phyloP scores from a whole-genome alignment of 2,113 vertebrate species.

The Podilymbus podiceps region DNA sequence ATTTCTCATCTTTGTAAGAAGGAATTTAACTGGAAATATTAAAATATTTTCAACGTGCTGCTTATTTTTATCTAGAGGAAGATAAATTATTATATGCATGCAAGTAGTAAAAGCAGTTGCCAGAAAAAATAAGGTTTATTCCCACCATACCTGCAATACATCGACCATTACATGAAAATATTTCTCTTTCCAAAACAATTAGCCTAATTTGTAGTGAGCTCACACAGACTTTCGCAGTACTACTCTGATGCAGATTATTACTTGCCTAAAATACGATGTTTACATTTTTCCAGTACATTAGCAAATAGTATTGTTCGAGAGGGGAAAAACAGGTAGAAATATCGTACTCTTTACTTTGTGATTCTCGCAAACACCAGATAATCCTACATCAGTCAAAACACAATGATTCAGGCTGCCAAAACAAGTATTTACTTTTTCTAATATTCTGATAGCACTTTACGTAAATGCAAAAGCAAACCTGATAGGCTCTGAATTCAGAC shows the following conservation, averaged over 20 bases:
- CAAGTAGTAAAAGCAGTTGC: not conserved
- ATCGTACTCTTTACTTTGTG: not conserved
- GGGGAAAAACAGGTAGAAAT: not conserved
- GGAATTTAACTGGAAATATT: conserved; percentile 30
- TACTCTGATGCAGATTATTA: not conserved
- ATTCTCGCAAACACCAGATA: not conserved
- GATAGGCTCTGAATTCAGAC: not conserved
- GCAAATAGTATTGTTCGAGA: not conserved
- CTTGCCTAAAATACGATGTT: not conserved
- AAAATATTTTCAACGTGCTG: conserved; percentile 14
- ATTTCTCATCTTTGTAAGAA: not conserved
- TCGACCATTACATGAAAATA: not conserved
- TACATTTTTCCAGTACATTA: not conserved
- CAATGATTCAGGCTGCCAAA: not conserved
- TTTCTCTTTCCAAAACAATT: conserved; percentile 23
- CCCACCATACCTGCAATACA: not conserved
- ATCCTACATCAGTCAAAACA: not conserved
- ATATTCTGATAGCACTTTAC: not conserved
- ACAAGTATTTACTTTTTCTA: not conserved
- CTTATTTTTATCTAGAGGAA: conserved; percentile 39
- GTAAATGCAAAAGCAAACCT: not conserved
- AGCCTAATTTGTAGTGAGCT: not conserved
- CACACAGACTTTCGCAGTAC: not conserved
- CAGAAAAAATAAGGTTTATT: conserved; percentile 27
- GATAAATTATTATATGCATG: not conserved